Evolutionary conservation across 2,888 invertebrate species (phyloP), one percentile per base, ranked within the genome.

Genomic region (Cryptus armator): DNA sequence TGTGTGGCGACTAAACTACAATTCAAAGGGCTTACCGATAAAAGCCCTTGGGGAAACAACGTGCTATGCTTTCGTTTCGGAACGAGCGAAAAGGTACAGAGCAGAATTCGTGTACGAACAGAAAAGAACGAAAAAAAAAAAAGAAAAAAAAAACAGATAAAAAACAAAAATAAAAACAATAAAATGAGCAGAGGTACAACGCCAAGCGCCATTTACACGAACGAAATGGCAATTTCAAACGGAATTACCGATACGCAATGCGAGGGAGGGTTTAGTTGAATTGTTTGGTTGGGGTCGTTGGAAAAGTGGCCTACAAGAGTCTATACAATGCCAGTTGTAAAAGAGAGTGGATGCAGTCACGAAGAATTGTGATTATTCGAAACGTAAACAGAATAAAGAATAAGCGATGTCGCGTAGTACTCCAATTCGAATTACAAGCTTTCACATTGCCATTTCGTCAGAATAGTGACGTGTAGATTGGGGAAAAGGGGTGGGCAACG

Each of bases 161-260:
- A 24, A 12, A 64, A 46, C 10, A 12, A 72, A 56, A 68, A 56
- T 43, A 37, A 74, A 29, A 70, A 37, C 37, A 5, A 80, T 53
- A 14, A 37, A 77, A 79, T 70, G 64, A 81, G 70, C 56, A 12
- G 66, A 43, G 32, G 66, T 16, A 74, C 70, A 81, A 70, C 80
- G 67, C 76, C 59, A 29, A 29, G 48, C 64, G 67, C 24, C 80
- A 81, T 86, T 84, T 86, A 81, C 83, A 84, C 83, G 85, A 84
- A 81, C 81, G 79, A 81, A 77, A 79, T 70, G 71, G 85, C 79
- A 84, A 87, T 86, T 88, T 85, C 81, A 82, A 88, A 88, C 86
- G 87, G 80, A 88, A 89, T 89, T 87, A 89, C 85, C 86, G 86
- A 88, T 86, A 85, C 84, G 76, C 78, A 64, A 78, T 72, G 64